A percentile compares a stretch with the other conserved stretches of the same genome.
These are phyloP conservation scores for Oncopeltus fasciatus DNA, from an alignment of 1,140 invertebrate genomes.

Conservation along the genomic window DNA sequence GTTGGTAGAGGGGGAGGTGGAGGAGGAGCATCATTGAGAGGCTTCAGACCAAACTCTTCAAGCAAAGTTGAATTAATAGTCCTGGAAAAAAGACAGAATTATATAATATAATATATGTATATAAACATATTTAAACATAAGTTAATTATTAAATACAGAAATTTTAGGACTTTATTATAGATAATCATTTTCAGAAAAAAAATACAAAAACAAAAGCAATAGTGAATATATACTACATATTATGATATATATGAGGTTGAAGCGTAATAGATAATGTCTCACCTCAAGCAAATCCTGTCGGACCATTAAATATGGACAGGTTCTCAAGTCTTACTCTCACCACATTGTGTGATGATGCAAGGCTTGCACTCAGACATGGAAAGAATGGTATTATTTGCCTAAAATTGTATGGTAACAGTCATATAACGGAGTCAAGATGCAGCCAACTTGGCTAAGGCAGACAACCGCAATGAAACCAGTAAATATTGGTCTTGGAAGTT, in stretches of 20 bases:
- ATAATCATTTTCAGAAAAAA: neutral
- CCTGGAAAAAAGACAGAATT: conserved; percentile 1
- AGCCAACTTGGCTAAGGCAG: too few relatives aligned
- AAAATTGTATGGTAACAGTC: too few relatives aligned
- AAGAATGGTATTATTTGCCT: too few relatives aligned
- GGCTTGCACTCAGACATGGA: too few relatives aligned
- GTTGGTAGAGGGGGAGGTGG: neutral
- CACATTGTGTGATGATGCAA: too few relatives aligned
- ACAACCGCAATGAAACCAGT: too few relatives aligned
- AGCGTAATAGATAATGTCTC: too few relatives aligned
- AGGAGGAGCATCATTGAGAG: neutral
- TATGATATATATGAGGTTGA: neutral
- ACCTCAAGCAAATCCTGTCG: too few relatives aligned
- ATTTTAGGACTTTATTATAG: neutral
- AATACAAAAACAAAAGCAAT: neutral
- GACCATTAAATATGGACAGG: too few relatives aligned
- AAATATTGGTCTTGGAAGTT: too few relatives aligned
- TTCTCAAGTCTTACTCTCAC: too few relatives aligned
- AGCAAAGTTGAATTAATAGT: neutral
- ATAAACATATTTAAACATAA: neutral
- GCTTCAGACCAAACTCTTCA: neutral
- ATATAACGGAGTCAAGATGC: too few relatives aligned
- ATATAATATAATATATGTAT: neutral
- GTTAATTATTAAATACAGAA: neutral
- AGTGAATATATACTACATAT: neutral